These are phyloP conservation scores for Eurystomus gularis DNA, from an alignment of 2,113 vertebrate species.

Conservation along the genomic window DNA sequence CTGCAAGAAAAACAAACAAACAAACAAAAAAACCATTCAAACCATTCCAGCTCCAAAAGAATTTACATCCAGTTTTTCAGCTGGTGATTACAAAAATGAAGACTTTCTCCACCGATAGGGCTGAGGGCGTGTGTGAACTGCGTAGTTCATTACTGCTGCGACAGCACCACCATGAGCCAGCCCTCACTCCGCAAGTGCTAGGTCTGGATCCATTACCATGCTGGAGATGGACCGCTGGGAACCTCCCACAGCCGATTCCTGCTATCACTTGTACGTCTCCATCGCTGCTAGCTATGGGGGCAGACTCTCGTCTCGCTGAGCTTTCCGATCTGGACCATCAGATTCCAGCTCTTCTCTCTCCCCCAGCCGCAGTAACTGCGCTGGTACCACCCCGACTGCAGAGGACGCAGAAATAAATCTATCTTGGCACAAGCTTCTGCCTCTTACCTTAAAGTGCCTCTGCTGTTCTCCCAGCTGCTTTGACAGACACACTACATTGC, in stretches of 20 bases:
- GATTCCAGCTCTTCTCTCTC: neutral
- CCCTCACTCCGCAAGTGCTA: neutral
- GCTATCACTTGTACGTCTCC: neutral
- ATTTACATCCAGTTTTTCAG: neutral
- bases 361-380: neutral
- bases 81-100: neutral
- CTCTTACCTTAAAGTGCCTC: neutral
- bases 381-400: fast-evolving
- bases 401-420: neutral
- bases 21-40: neutral
- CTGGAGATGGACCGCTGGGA: neutral
- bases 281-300: neutral
- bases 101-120: fast-evolving
- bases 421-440: neutral
- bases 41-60: neutral
- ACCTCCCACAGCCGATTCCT: neutral
- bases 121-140: neutral
- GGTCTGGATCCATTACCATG: fast-evolving
- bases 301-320: neutral
- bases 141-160: fast-evolving
- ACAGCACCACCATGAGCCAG: neutral
- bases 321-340: neutral
- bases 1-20: neutral
- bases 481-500: neutral
- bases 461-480: neutral